A percentile compares a stretch with the other conserved stretches of the same genome.
These are phyloP conservation scores for Formica aserva DNA, from an alignment of 2,888 invertebrate genomes.

Conservation along the genomic window DNA sequence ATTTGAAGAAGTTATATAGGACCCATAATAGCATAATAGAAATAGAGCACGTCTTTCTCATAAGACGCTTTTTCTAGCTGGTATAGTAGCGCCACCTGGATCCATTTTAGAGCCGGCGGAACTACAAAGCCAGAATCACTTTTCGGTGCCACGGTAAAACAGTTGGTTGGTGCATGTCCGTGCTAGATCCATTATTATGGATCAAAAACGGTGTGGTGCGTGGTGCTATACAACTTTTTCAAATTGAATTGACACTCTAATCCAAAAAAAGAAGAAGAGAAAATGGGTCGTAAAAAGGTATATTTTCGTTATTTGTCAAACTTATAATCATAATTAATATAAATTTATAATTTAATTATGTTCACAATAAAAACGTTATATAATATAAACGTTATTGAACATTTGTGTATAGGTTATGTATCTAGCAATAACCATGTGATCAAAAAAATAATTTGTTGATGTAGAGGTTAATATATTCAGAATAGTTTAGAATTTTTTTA, in stretches of 20 bases:
- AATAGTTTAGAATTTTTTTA: neutral
- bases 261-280: slow-evolving; percentile 39
- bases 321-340: slow-evolving; percentile 2
- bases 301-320: slow-evolving; percentile 29
- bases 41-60: no score
- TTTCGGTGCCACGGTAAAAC: no score
- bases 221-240: neutral
- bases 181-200: no score
- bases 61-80: no score
- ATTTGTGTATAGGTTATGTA: neutral
- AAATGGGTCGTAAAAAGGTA: slow-evolving; percentile 71
- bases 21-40: no score
- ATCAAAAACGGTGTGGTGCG: no score
- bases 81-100: no score
- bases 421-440: neutral
- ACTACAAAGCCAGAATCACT: no score
- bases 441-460: neutral
- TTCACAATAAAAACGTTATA: slow-evolving; percentile 1
- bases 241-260: slow-evolving; percentile 23
- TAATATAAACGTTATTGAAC: slow-evolving; percentile 3
- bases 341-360: neutral
- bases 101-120: no score
- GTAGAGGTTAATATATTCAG: neutral
- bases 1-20: neutral
- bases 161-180: no score